Conservation (phyloP, 2,888 invertebrate species). For the Mantis religiosa region DNA sequence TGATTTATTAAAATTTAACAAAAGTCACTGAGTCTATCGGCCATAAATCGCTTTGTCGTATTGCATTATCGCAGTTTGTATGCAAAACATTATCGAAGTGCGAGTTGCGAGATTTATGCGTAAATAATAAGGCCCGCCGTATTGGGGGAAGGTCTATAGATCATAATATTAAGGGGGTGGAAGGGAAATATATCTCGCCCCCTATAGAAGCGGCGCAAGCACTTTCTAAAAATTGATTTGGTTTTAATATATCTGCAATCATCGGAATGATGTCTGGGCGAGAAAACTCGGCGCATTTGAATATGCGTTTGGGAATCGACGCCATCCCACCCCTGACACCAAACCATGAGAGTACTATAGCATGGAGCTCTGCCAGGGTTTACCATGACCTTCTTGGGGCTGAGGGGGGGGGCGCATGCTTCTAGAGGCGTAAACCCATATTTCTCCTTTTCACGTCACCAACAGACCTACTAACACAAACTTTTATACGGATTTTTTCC, state of each 20-base stretch:
- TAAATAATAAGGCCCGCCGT: not conserved
- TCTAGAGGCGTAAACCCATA: conserved; percentile 27
- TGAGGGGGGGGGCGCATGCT: not conserved
- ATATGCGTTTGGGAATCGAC: conserved; percentile 4
- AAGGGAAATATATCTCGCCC: not conserved
- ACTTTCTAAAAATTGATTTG: not conserved
- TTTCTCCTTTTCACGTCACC: conserved; percentile 27
- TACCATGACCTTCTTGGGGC: not conserved
- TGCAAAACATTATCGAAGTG: not conserved
- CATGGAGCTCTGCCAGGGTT: conserved; percentile 6
- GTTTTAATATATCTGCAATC: not conserved
- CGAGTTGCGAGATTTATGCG: not conserved
- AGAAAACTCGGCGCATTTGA: conserved; percentile 3
- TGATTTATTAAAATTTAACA: too few relatives aligned
- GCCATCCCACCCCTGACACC: too few relatives aligned
- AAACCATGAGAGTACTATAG: conserved; percentile 2
- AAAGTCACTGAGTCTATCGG: not conserved
- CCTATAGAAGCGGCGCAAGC: not conserved
- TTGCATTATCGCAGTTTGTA: not conserved
- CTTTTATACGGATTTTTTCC: not conserved
- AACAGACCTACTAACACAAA: conserved; percentile 14
- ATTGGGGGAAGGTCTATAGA: not conserved
- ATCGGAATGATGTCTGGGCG: not conserved
- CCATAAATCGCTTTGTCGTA: not conserved
- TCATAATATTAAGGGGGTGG: not conserved